Evolutionary conservation across 64 coral and sea anemone genomes (phyloP).

Genomic region (Cladopsammia gracilis): DNA sequence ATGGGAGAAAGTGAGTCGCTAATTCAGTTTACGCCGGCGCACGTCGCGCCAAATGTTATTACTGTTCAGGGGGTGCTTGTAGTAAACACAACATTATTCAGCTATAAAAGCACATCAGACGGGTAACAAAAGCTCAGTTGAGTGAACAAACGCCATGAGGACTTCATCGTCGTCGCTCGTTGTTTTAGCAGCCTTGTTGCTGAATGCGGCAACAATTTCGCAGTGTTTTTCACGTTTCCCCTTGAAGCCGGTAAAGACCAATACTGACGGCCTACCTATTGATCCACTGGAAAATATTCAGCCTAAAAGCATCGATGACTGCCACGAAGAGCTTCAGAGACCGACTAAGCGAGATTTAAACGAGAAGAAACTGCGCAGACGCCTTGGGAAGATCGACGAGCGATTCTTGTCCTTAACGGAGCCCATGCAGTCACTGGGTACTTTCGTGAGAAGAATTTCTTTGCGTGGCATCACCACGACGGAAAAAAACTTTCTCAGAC

Average conservation of each 20-base stretch:
- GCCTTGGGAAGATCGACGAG: constrained; percentile 11
- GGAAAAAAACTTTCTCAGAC: constrained; percentile 35
- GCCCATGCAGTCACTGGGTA: not conserved
- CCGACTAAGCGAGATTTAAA: constrained; percentile 20
- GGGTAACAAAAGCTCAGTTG: not conserved
- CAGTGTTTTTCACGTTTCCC: not conserved
- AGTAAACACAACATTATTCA: constrained; percentile 22
- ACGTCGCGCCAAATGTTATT: constrained; percentile 52
- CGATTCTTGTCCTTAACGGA: constrained; percentile 13
- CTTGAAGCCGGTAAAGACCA: not conserved
- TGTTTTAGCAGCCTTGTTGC: not conserved
- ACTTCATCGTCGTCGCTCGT: not conserved
- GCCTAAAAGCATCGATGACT: constrained; percentile 16
- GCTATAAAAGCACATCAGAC: constrained; percentile 42
- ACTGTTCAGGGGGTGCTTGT: not conserved
- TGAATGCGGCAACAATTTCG: not conserved
- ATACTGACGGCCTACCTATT: not conserved
- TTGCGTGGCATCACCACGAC: constrained; percentile 17
- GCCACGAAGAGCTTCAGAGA: not conserved
- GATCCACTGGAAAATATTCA: not conserved
- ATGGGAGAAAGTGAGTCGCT: constrained; percentile 8
- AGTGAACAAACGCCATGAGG: not conserved
- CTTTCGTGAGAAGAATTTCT: constrained; percentile 4
- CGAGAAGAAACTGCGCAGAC: constrained; percentile 13
- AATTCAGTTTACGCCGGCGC: constrained; percentile 7